Base-by-base conservation (phyloP, 2,888 invertebrate species). In the Orchestes rusci region DNA sequence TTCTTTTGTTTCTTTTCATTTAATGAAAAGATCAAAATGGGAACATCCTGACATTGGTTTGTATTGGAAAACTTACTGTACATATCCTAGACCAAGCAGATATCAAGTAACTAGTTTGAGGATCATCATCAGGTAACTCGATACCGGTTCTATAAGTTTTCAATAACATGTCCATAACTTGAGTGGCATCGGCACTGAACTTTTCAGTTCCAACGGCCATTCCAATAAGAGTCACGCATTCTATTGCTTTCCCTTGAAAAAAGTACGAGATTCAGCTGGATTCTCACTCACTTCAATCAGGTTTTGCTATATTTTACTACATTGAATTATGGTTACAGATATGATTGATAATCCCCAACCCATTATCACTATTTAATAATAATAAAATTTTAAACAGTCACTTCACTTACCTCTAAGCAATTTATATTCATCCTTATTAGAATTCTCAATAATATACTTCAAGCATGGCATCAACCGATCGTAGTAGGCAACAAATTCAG, bases 51-150 rank as follows among this genome's bases (percentile, higher is more conserved):
- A n/a, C n/a, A n/a, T n/a, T n/a, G n/a, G n/a, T n/a, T n/a, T n/a
- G n/a, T n/a, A n/a, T n/a, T n/a, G n/a, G n/a, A n/a, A n/a, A n/a
- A n/a, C n/a, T n/a, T n/a, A 67, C 65, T 23, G 5, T 94, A 72
- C 99, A 99, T 70, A 99, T 95, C 54, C 99, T 80, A 0, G 97
- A 94, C 99, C 99, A 99, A 1, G 97, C 96, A 0, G 95, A 93
- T 56, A 99, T 97, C 67, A 99, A 82, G 70, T 95, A 99, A 8
- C 93, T 92, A 16, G 95, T 88, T 70, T 95, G 95, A 2, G 95
- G 95, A 70, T 97, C 96, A 63, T 97, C 96, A 50, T 93, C 93
- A 0, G 91, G 84, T 52, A 94, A 69, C 59, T 84, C 82, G 3
- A 59, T 59, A 16, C 83, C 82, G 52, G 82, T 84, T 59, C 89